Evolutionary conservation across 2,888 invertebrate species (phyloP).

Genomic region (Acleris cristana): DNA sequence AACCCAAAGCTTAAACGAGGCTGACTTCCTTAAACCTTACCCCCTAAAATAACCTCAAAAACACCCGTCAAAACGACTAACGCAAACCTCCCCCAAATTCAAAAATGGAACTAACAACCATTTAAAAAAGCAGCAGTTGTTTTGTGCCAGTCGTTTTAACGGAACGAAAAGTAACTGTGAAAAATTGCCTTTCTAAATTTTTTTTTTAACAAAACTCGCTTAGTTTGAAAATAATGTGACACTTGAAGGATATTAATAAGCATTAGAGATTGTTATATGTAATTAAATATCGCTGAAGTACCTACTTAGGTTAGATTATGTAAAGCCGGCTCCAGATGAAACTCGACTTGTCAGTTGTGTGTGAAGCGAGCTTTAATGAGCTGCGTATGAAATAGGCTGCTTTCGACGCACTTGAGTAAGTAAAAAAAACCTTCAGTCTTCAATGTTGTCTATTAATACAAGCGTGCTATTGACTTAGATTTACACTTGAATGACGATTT

Average conservation of each 20-base stretch:
- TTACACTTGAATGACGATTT: background rate
- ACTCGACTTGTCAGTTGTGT: conserved; percentile 11
- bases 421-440: too few relatives aligned
- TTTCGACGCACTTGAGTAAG: background rate
- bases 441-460: too few relatives aligned
- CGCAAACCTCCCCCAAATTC: conserved; percentile 13
- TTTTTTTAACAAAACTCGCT: conserved; percentile 31
- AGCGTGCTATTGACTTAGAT: conserved; percentile 12
- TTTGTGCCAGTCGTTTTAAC: conserved; percentile 37
- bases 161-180: conserved; percentile 45
- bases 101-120: conserved; percentile 21
- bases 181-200: conserved; percentile 50
- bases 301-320: conserved; percentile 50
- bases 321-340: conserved; percentile 22
- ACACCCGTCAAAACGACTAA: conserved; percentile 45
- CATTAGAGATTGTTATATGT: conserved; percentile 42
- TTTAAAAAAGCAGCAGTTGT: conserved; percentile 20
- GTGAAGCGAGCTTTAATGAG: conserved; percentile 32
- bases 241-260: conserved; percentile 32
- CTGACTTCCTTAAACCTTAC: conserved; percentile 3
- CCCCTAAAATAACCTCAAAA: conserved; percentile 21
- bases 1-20: conserved; percentile 61
- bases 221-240: conserved; percentile 29
- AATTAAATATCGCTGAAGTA: conserved; percentile 51
- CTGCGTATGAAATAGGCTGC: background rate